Evolutionary conservation across 2,888 invertebrate species (phyloP).

Genomic region (Agonopterix heracliana): DNA sequence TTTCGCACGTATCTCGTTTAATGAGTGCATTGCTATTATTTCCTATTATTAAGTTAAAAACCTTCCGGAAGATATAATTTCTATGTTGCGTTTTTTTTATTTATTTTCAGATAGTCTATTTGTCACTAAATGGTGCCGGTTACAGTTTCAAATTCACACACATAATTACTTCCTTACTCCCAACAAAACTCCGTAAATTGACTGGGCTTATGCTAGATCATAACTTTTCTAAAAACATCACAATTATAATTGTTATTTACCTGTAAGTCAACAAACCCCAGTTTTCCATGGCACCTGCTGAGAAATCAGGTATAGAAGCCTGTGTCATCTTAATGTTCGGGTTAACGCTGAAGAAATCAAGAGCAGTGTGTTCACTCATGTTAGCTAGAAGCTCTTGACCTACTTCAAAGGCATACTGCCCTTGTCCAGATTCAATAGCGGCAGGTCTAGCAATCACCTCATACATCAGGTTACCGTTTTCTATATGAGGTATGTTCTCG

Average conservation of each 20-base stretch:
- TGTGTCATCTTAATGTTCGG: constrained; percentile 77
- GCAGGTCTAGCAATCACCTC: constrained; percentile 66
- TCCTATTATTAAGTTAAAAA: too few relatives aligned
- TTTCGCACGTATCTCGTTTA: too few relatives aligned
- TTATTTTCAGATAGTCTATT: too few relatives aligned
- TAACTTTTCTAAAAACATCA: too few relatives aligned
- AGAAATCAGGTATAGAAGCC: constrained; percentile 86
- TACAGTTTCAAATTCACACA: too few relatives aligned
- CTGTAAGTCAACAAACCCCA: constrained; percentile 89
- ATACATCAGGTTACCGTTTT: constrained; percentile 25
- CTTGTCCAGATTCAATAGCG: constrained; percentile 48
- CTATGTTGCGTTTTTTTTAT: too few relatives aligned
- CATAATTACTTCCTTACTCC: too few relatives aligned
- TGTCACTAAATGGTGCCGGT: too few relatives aligned
- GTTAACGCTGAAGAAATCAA: constrained; percentile 66
- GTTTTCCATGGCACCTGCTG: constrained; percentile 89
- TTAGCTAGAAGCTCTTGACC: constrained; percentile 57
- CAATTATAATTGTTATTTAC: constrained; percentile 32
- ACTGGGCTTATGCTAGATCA: too few relatives aligned
- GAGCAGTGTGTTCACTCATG: constrained; percentile 76
- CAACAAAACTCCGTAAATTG: too few relatives aligned
- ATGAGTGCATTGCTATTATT: too few relatives aligned
- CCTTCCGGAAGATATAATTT: too few relatives aligned
- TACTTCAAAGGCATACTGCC: constrained; percentile 51
- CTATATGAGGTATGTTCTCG: constrained; percentile 22